Percentiles rank a stretch among this genome's conserved stretches.
Evolutionary conservation across 37 sponge, comb jelly and placozoan genomes (phyloP).

Genomic region (Lycopodina hypogea): DNA sequence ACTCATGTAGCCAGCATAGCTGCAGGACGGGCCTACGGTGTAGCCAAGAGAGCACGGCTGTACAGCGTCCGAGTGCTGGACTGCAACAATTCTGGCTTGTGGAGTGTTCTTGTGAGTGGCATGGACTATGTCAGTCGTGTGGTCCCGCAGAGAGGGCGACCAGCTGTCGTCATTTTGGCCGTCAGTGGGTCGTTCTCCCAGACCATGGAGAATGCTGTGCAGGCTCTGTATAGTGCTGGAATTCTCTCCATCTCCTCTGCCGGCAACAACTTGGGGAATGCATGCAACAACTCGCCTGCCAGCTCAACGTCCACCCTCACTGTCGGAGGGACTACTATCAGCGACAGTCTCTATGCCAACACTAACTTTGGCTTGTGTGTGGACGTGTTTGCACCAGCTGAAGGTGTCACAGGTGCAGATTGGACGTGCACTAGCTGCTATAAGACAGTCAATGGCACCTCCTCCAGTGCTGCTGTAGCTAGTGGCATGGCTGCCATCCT

Average conservation of each 20-base stretch:
- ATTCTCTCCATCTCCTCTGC: conserved; percentile 61
- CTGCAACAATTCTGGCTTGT: conserved; percentile 45
- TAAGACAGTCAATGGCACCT: conserved; percentile 52
- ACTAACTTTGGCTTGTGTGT: conserved; percentile 70
- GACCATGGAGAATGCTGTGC: conserved; percentile 37
- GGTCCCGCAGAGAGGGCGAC: conserved; percentile 15
- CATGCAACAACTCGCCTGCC: conserved; percentile 56
- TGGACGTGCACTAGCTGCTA: conserved; percentile 37
- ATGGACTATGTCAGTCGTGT: conserved; percentile 31
- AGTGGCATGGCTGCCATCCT: conserved; percentile 61
- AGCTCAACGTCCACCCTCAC: conserved; percentile 49
- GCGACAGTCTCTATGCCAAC: conserved; percentile 38
- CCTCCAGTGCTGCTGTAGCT: conserved; percentile 62
- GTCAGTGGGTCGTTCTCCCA: conserved; percentile 20
- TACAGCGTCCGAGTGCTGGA: conserved; percentile 64
- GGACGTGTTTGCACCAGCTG: conserved; percentile 73
- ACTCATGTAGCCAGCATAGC: conserved; percentile 72
- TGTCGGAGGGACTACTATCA: conserved; percentile 49
- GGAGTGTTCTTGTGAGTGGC: conserved; percentile 41
- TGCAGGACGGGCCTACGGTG: conserved; percentile 54
- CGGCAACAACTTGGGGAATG: conserved; percentile 51
- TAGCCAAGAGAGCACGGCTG: conserved; percentile 39
- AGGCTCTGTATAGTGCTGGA: conserved; percentile 24
- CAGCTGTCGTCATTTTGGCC: conserved; percentile 64
- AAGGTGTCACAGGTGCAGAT: conserved; percentile 50